Evolutionary conservation across 2,113 vertebrate genomes (phyloP).

Genomic region (Hucho hucho): DNA sequence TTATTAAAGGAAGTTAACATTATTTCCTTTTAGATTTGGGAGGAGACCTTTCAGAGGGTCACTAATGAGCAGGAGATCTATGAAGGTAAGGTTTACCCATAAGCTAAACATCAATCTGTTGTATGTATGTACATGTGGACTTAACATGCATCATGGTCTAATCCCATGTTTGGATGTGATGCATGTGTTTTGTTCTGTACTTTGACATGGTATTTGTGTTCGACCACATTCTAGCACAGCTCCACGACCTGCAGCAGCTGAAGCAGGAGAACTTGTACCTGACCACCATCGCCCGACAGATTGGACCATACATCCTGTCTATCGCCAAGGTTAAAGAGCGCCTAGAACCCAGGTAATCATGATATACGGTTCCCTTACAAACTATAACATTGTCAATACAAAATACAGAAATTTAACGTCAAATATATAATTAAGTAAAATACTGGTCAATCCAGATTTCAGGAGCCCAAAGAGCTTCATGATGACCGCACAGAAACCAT

Average conservation of each 20-base stretch:
- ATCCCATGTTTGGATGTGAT: background rate
- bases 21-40: slow-evolving; percentile 80
- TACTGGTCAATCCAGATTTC: slow-evolving; percentile 61
- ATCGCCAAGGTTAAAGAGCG: slow-evolving; percentile 93
- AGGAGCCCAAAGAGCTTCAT: slow-evolving; percentile 65
- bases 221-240: slow-evolving; percentile 79
- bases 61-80: slow-evolving; percentile 93
- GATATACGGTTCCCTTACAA: background rate
- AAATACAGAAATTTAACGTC: background rate
- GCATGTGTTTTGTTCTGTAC: background rate
- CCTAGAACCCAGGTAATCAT: slow-evolving; percentile 86
- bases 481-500: slow-evolving; percentile 64
- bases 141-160: background rate
- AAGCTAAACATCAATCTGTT: background rate
- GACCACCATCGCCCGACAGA: slow-evolving; percentile 85
- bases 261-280: slow-evolving; percentile 87
- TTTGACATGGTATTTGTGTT: background rate
- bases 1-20: background rate
- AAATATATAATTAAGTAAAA: too few species aligned
- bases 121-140: background rate
- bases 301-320: slow-evolving; percentile 61
- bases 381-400: background rate
- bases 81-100: slow-evolving; percentile 77
- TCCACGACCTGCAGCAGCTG: slow-evolving; percentile 88
- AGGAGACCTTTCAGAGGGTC: slow-evolving; percentile 88